Evolutionary conservation across 2,797 vertebrate genomes (phyloP).

Genomic region (Phoxinus dragarum): DNA sequence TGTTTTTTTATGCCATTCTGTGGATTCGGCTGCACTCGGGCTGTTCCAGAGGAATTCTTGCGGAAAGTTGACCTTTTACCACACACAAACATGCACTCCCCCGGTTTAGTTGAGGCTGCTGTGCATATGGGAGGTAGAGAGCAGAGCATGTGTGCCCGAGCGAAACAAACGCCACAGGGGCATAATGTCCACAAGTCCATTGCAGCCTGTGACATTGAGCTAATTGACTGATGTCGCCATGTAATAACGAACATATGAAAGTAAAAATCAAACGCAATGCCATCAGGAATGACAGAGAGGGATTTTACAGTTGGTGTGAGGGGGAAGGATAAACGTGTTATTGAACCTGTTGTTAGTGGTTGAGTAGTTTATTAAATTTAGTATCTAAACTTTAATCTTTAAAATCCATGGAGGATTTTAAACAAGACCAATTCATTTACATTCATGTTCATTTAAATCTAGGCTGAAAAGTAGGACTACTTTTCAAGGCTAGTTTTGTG

Average conservation of each 20-base stretch:
- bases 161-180: conserved; percentile 66
- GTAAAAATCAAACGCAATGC: neutral
- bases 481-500: neutral
- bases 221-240: conserved; percentile 69
- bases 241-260: conserved; percentile 56
- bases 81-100: conserved; percentile 25
- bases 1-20: neutral
- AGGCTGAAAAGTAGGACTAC: neutral
- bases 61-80: conserved; percentile 72
- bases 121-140: conserved; percentile 51
- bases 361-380: neutral
- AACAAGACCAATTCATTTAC: neutral
- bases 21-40: conserved; percentile 30
- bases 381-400: neutral
- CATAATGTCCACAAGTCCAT: conserved; percentile 68
- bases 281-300: neutral
- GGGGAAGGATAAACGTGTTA: neutral
- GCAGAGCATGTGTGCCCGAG: conserved; percentile 57
- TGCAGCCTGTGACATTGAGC: conserved; percentile 72
- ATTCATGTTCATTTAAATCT: neutral
- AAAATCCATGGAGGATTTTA: neutral
- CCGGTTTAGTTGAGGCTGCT: conserved; percentile 56
- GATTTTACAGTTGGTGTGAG: neutral
- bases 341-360: neutral
- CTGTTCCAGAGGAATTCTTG: conserved; percentile 58